Evolutionary conservation across 30 jellyfish, hydroid and myxozoan genomes (phyloP).

Genomic region (Rhopilema esculentum): DNA sequence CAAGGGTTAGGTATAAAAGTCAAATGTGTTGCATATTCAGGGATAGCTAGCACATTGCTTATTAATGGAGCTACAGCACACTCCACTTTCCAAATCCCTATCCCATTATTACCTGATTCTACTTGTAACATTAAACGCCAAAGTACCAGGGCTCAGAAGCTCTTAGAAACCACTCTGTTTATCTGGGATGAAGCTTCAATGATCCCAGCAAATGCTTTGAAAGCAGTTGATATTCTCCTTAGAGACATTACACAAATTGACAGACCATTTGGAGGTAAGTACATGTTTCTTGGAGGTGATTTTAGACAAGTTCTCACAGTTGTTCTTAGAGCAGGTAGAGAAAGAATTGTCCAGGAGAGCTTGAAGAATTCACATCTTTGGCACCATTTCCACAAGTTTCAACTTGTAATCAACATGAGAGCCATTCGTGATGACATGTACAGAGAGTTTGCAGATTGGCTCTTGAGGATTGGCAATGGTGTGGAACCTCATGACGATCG

Average conservation of each 20-base stretch:
- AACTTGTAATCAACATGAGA: slow-evolving; percentile 45
- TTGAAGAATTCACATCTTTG: slow-evolving; percentile 48
- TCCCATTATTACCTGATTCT: slow-evolving; percentile 29
- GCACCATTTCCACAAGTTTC: slow-evolving; percentile 55
- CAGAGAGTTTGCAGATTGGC: slow-evolving; percentile 52
- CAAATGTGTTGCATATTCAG: slow-evolving; percentile 33
- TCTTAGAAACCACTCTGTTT: slow-evolving; percentile 15
- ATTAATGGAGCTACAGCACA: slow-evolving; percentile 54
- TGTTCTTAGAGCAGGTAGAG: slow-evolving; percentile 57
- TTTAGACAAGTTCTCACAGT: slow-evolving; percentile 57
- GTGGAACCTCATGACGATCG: slow-evolving; percentile 23
- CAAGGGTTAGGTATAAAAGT: too few species aligned
- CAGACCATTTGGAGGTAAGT: slow-evolving; percentile 56
- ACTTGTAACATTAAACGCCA: slow-evolving; percentile 17
- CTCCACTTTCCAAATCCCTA: too few species aligned
- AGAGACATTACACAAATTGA: slow-evolving; percentile 31
- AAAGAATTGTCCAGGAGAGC: slow-evolving; percentile 31
- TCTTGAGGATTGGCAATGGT: slow-evolving; percentile 53
- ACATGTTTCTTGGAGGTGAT: too few species aligned
- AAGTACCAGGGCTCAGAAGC: slow-evolving; percentile 31
- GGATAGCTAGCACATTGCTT: slow-evolving; percentile 38
- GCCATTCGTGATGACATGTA: slow-evolving; percentile 32
- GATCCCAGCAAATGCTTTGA: slow-evolving; percentile 1
- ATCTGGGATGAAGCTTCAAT: slow-evolving; percentile 6
- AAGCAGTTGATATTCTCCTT: slow-evolving; percentile 28